Base-by-base conservation (phyloP, 2,113 vertebrate species). In the Apodemus speciosus region DNA sequence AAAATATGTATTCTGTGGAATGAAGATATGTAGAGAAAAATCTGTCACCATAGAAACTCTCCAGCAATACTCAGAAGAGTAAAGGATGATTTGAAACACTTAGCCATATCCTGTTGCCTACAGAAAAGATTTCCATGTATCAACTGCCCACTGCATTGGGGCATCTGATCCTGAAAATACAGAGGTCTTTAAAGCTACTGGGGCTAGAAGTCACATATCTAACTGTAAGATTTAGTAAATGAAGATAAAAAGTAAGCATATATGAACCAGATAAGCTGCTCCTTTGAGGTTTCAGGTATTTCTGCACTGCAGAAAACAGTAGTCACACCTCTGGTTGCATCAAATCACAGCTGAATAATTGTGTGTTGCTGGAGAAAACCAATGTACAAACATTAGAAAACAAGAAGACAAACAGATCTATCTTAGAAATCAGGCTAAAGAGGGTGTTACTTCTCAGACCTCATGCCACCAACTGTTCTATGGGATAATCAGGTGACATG, bases 11-110 rank as follows among this genome's bases (percentile, higher is more conserved):
- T 43, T 83, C 88, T 85, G 30, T 71, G 32, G 38, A 68, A 32
- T 88, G 53, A 91, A 83, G 68, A 30, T 7, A 64, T 66, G 66
- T 75, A 16, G 53, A 89, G 60, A n/a, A 79, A 79, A 94, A 58
- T 35, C 27, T 91, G 25, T 85, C 6, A 40, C 15, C 35, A 38
- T 49, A 46, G 53, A 73, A 64, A 83, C 23, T 35, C 69, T 3
- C 8, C 4, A 40, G 58, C 73, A 49, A 66, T 84, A 20, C 43
- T 51, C 5, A 10, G n/a, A 93, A 56, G 13, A 40, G 76, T 21
- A 46, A 84, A 40, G 38, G 14, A 21, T 49, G 35, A 53, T 6
- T 23, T 32, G 76, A 85, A 30, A 46, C 23, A 23, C 5, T 25
- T 13, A 68, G 62, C 16, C 15, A 4, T 8, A 3, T 9, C 56